Evolutionary conservation across 2,888 invertebrate species (phyloP).

Genomic region (Clostera curtula): DNA sequence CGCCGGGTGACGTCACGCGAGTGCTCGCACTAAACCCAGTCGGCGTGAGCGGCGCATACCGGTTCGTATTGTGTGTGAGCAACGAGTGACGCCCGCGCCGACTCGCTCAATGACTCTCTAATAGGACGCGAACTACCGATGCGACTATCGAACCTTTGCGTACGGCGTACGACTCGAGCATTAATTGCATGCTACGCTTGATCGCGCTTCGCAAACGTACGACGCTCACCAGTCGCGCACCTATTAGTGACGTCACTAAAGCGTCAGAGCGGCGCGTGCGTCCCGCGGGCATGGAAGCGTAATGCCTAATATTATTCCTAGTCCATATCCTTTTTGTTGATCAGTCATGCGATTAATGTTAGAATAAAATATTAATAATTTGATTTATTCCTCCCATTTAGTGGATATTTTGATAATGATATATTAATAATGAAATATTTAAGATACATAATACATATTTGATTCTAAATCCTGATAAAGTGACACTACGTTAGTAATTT

Average conservation of each 20-base stretch:
- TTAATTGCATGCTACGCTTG: no score
- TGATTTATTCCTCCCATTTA: slow-evolving; percentile 76
- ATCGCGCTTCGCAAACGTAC: no score
- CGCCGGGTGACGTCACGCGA: slow-evolving; percentile 17
- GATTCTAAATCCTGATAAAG: slow-evolving; percentile 76
- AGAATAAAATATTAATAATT: slow-evolving; percentile 73
- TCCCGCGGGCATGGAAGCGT: slow-evolving; percentile 59
- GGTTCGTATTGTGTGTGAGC: no score
- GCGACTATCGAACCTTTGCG: no score
- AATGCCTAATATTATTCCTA: slow-evolving; percentile 74
- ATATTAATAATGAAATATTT: slow-evolving; percentile 76
- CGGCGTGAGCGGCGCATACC: no score
- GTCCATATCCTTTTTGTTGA: slow-evolving; percentile 76
- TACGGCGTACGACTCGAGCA: no score
- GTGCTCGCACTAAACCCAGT: no score
- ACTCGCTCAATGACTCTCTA: no score
- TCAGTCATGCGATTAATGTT: slow-evolving; percentile 75
- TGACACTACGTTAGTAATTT: slow-evolving; percentile 75
- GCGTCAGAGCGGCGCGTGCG: slow-evolving; percentile 26
- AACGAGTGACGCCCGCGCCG: no score
- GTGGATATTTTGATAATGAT: slow-evolving; percentile 76
- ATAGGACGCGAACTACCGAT: no score
- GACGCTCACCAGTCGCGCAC: slow-evolving; percentile 4
- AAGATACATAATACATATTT: slow-evolving; percentile 76
- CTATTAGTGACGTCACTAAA: no score